phyloP scores from a whole-genome alignment of 2,797 vertebrate species.

The Loris lydekkerianus region DNA sequence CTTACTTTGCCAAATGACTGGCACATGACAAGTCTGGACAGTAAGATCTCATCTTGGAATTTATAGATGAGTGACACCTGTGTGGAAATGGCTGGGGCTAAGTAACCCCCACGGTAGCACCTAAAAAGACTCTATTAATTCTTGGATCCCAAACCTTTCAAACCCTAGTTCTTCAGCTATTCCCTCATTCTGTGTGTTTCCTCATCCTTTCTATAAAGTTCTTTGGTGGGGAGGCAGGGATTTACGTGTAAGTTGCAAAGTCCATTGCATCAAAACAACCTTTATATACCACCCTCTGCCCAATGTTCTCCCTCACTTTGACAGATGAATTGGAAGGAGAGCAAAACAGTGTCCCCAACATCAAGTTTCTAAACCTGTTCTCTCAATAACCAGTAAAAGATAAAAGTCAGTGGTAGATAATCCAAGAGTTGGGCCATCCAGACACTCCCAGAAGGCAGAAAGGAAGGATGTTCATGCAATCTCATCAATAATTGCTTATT shows the following conservation, averaged over 20 bases:
- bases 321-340: not conserved
- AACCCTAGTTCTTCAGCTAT: not conserved
- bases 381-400: not conserved
- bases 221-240: fast-evolving
- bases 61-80: not conserved
- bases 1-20: not conserved
- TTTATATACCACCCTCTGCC: not conserved
- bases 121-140: not conserved
- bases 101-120: not conserved
- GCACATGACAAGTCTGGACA: not conserved
- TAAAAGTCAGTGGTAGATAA: not conserved
- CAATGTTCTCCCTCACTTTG: not conserved
- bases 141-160: not conserved
- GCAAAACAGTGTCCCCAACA: not conserved
- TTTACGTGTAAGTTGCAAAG: not conserved
- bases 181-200: not conserved
- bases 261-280: not conserved
- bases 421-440: not conserved
- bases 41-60: not conserved
- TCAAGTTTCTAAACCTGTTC: conserved; percentile 7
- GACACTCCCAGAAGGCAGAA: conserved; percentile 20
- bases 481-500: not conserved
- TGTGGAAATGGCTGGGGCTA: not conserved
- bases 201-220: not conserved
- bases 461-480: not conserved